phyloP scores from a whole-genome alignment of 2,797 vertebrate genomes.

The Sebastes elongatus region DNA sequence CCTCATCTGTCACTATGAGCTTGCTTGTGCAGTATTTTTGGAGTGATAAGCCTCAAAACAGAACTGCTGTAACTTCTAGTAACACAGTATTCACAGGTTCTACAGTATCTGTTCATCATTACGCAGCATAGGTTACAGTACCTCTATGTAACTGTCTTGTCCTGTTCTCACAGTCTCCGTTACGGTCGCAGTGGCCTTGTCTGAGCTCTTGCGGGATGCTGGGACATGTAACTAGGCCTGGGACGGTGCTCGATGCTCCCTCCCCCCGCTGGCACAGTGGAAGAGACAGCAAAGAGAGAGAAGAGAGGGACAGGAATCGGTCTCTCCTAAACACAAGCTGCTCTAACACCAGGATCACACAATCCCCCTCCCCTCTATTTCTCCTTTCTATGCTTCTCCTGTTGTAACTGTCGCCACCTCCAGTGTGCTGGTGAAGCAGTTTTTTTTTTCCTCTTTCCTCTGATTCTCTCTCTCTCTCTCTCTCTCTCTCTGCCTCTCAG shows the following conservation, averaged over 20 bases:
- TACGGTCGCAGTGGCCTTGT: constrained; percentile 63
- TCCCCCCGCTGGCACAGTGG: constrained; percentile 69
- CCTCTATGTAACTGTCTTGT: constrained; percentile 68
- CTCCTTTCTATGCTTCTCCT: constrained; percentile 30
- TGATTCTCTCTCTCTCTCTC: constrained; percentile 23
- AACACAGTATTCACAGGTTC: constrained; percentile 4
- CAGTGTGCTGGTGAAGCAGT: constrained; percentile 23
- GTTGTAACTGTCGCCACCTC: constrained; percentile 36
- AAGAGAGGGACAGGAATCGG: constrained; percentile 15
- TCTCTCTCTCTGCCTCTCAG: constrained; percentile 47
- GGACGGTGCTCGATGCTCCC: constrained; percentile 62
- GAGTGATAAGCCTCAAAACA: constrained; percentile 12
- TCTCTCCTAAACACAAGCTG: constrained; percentile 28
- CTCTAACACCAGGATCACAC: constrained; percentile 15
- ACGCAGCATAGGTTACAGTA: constrained; percentile 61
- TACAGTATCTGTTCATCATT: constrained; percentile 3
- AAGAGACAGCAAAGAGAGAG: constrained; percentile 56
- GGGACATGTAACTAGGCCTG: constrained; percentile 79
- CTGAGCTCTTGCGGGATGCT: constrained; percentile 73
- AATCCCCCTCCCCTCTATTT: constrained; percentile 2
- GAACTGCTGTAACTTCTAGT: constrained; percentile 52
- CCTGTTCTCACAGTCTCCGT: constrained; percentile 58
- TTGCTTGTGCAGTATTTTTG: constrained; percentile 19
- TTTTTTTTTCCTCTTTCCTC: constrained; percentile 7
- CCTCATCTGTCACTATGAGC: constrained; percentile 25